phyloP scores from a whole-genome alignment of 92 coral and sea anemone genomes.

The Galaxea fascicularis region DNA sequence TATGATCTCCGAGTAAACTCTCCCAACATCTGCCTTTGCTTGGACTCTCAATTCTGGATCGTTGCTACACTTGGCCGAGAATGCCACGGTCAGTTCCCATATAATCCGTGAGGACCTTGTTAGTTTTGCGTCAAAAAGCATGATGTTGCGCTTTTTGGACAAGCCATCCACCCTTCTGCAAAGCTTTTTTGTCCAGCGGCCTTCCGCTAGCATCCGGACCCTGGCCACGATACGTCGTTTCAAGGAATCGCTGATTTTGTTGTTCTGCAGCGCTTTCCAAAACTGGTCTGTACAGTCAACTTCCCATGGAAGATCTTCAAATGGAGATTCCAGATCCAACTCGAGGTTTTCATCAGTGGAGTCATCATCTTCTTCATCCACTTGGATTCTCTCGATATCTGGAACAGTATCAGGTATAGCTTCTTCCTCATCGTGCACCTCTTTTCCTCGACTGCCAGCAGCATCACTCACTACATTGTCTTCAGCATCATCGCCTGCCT shows the following conservation, averaged over 20 bases:
- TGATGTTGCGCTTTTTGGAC: slow-evolving; percentile 73
- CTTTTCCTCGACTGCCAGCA: not conserved
- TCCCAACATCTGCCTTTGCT: slow-evolving; percentile 47
- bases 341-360: slow-evolving; percentile 41
- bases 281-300: slow-evolving; percentile 95
- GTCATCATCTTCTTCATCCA: slow-evolving; percentile 29
- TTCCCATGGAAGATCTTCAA: slow-evolving; percentile 94
- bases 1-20: slow-evolving; percentile 94
- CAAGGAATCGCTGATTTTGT: slow-evolving; percentile 52
- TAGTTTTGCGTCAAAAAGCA: slow-evolving; percentile 84
- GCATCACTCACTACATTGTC: not conserved
- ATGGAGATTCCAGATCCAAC: slow-evolving; percentile 70
- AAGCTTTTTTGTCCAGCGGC: slow-evolving; percentile 79
- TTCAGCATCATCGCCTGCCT: slow-evolving; percentile 2
- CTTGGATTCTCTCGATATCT: slow-evolving; percentile 41
- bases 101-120: slow-evolving; percentile 79
- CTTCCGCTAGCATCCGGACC: slow-evolving; percentile 90
- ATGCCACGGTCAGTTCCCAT: slow-evolving; percentile 94
- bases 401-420: slow-evolving; percentile 4
- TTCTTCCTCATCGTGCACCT: slow-evolving; percentile 9
- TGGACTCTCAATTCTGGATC: slow-evolving; percentile 80
- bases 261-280: slow-evolving; percentile 87
- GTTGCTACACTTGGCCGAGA: slow-evolving; percentile 92
- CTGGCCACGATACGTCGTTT: slow-evolving; percentile 72
- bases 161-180: slow-evolving; percentile 84